Base-by-base conservation (phyloP, 92 coral and sea anemone genomes). In the Phenganax stokvisi region DNA sequence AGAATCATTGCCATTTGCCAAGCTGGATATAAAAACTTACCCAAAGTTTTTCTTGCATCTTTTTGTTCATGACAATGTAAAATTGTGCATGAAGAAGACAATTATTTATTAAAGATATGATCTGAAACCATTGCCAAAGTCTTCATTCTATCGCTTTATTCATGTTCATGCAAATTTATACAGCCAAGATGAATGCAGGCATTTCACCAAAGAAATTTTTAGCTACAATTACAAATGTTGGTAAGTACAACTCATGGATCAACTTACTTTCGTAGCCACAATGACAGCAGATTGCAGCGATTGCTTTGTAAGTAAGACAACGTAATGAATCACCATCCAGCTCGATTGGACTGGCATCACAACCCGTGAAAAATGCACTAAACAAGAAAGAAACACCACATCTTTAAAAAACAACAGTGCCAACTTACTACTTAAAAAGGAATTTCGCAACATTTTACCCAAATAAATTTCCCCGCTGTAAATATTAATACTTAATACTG, bases 201-300 rank as follows among this genome's bases (percentile, higher is more conserved):
- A 20, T 20, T 20, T 20, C 25, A 20, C 25, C 25, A 37, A 37
- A 37, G 3, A 37, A 37, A 37, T 37, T 37, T 37, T 37, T 20
- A 20, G 47, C 47, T 5, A 37, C 47, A 37, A 37, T 37, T 37
- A 28, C 75, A 74, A 61, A 56, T 53, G n/a, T 17, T 44, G 5
- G 16, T 6, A 15, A 68, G 12, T 51, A 27, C 37, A 37, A 20
- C 67, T 75, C 6, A 9, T 75, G 11, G 17, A 29, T 55, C 15
- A 27, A 87, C 97, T 86, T 83, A 88, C 98, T 90, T 77, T 94
- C 98, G 87, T 89, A 94, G 58, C 98, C 98, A 57, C 97, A 89
- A 77, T 89, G 87, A 27, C 94, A 88, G 79, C 98, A 94, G 17
- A 91, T 81, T 11, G 94, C 87, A 75, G 98, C 98, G 13, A 91